These are phyloP conservation scores for Setipinna tenuifilis DNA, from an alignment of 2,797 vertebrate genomes.

Conservation along the genomic window DNA sequence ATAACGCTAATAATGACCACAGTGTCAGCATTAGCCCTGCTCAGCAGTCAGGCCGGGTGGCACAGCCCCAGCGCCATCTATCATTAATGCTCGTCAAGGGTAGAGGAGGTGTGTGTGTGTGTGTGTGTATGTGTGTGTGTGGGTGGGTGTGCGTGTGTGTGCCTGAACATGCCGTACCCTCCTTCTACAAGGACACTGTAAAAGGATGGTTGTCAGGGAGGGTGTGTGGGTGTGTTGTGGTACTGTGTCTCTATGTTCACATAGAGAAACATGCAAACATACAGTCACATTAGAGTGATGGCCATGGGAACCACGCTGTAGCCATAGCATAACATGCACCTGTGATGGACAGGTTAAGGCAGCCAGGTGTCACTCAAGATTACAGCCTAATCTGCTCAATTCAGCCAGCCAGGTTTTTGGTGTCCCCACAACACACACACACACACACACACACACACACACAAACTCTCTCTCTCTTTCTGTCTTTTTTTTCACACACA, in stretches of 20 bases:
- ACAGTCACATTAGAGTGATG: slow-evolving; percentile 32
- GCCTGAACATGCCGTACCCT: slow-evolving; percentile 11
- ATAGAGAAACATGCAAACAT: not conserved
- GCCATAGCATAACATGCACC: slow-evolving; percentile 34
- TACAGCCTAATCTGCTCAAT: slow-evolving; percentile 41
- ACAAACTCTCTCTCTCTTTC: not conserved
- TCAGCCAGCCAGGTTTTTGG: slow-evolving; percentile 16
- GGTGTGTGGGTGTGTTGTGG: not conserved
- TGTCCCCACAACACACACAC: not conserved
- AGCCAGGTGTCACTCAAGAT: slow-evolving; percentile 51
- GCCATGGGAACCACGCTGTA: slow-evolving; percentile 49
- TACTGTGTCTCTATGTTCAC: not conserved
- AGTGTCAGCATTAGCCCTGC: not conserved
- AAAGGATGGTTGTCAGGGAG: not conserved
- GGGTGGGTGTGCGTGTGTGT: slow-evolving; percentile 26
- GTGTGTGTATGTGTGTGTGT: slow-evolving; percentile 31
- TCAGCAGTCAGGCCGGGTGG: not conserved
- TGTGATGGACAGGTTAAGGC: slow-evolving; percentile 36
- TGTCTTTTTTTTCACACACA: no score
- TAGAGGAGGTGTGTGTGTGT: not conserved
- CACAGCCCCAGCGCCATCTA: not conserved
- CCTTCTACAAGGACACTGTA: not conserved
- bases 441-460: not conserved
- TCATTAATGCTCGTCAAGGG: slow-evolving; percentile 14
- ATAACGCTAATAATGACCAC: slow-evolving; percentile 20